Percentiles rank a stretch among this genome's conserved stretches.
Evolutionary conservation across 1,140 invertebrate genomes (phyloP).

Genomic region (Drosophila littoralis): DNA sequence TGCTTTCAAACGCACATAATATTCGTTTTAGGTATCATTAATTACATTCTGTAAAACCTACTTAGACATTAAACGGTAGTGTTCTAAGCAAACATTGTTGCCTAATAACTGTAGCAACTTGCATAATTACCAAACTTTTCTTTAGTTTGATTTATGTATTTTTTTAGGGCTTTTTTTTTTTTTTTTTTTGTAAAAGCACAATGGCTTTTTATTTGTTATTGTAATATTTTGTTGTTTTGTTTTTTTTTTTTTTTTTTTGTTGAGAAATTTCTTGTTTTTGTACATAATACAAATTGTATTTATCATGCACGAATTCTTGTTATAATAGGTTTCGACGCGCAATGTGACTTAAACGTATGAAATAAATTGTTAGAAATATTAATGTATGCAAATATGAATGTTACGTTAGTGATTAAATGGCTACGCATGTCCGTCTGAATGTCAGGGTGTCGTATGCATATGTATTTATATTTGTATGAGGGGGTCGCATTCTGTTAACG

Average conservation of each 20-base stretch:
- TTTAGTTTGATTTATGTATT: constrained; percentile 43
- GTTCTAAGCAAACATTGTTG: constrained; percentile 52
- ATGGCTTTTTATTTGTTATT: constrained; percentile 52
- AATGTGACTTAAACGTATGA: constrained; percentile 72
- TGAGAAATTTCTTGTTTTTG: constrained; percentile 57
- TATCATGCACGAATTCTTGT: constrained; percentile 46
- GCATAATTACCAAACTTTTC: constrained; percentile 56
- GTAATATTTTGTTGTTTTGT: constrained; percentile 25
- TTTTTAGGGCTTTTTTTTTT: constrained; percentile 26
- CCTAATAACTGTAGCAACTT: constrained; percentile 59
- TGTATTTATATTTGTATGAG: constrained; percentile 23
- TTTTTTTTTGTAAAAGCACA: constrained; percentile 36
- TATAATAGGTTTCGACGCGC: constrained; percentile 44
- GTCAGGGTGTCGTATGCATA: constrained; percentile 19
- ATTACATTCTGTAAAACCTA: constrained; percentile 80
- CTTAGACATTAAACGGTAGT: constrained; percentile 74
- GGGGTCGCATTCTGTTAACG: constrained; percentile 27
- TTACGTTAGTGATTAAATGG: constrained; percentile 63
- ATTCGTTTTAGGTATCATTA: constrained; percentile 63
- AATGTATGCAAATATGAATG: constrained; percentile 68
- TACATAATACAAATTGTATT: constrained; percentile 78
- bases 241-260: constrained; percentile 29
- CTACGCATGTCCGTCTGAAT: constrained; percentile 60
- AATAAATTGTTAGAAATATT: constrained; percentile 78
- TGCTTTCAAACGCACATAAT: constrained; percentile 57